phyloP scores from a whole-genome alignment of 2,797 vertebrate genomes.

The Falco naumanni region DNA sequence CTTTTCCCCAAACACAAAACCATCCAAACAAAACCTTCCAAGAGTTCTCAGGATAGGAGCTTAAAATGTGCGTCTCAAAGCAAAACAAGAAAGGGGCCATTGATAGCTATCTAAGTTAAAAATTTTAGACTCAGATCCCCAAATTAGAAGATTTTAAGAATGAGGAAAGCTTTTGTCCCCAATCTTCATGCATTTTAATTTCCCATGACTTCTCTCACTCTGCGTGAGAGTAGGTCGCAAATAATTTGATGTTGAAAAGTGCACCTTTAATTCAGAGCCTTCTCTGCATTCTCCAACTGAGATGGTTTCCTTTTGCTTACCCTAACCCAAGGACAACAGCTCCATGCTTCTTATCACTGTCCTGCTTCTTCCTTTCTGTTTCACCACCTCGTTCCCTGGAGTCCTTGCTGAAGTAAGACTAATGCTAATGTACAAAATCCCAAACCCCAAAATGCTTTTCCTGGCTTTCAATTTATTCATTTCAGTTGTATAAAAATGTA shows the following conservation, averaged over 20 bases:
- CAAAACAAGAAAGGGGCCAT: not conserved
- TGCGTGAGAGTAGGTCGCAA: not conserved
- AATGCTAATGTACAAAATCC: not conserved
- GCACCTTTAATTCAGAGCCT: not conserved
- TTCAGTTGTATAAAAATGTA: not conserved
- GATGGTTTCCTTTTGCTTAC: not conserved
- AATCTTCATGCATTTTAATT: not conserved
- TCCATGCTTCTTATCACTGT: not conserved
- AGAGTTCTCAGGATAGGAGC: not conserved
- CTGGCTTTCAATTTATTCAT: not conserved
- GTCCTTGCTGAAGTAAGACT: not conserved
- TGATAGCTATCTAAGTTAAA: not conserved
- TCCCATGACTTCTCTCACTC: not conserved
- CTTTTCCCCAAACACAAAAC: not conserved
- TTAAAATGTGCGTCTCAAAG: not conserved
- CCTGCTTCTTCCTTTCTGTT: not conserved
- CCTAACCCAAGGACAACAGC: not conserved
- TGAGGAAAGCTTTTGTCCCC: not conserved
- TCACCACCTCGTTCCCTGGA: not conserved
- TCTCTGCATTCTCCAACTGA: not conserved
- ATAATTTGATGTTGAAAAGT: conserved; percentile 13
- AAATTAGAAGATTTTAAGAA: not conserved
- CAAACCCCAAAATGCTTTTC: not conserved
- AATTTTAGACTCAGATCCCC: not conserved
- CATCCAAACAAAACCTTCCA: not conserved